Base-by-base conservation (phyloP, 2,888 invertebrate genomes). In the Cryptus armator region DNA sequence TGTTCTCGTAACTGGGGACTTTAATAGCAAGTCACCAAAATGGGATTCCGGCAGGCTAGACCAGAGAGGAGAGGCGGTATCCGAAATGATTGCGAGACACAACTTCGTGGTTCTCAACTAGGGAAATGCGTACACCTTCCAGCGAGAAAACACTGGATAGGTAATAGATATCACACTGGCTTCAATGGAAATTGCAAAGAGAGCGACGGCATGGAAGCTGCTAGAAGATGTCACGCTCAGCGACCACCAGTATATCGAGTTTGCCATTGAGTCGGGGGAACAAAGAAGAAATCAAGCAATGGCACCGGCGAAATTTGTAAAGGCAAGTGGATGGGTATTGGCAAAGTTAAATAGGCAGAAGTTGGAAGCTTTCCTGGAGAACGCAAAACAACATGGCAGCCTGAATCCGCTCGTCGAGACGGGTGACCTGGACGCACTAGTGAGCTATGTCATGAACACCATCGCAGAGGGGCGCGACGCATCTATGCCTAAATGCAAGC, bases 111-210 rank as follows among this genome's bases (percentile, higher is more conserved):
- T 82, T 12, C 48, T 46, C 5, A 88, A 87, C 62, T 37, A 48
- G 19, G 84, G 83, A 10, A 77, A 66, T 4, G 71, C 66, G 16
- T 85, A 87, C n/a, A 88, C 83, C 5, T 88, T 88, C 71, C 19
- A 78, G 48, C 72, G 84, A 51, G 32, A 64, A 24, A 81, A 82
- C 24, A 85, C 82, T 66, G 46, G 77, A 12, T 87, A 86, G 2
- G 86, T 88, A 43, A 51, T 88, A 10, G 87, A 87, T 72, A 81
- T 88, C 19, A 87, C 87, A 1, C 46, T 87, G 14, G 70, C 77
- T 3, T 81, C 86, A 9, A 77, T 16, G 6, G 64, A 85, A 12
- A 70, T 84, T 1, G 12, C 14, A 32, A 72, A 70, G 2, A 70
- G 19, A 51, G 0, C 10, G 46, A 82, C 19, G n/a, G n/a, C n/a